Conservation (phyloP, 2,888 invertebrate genomes). For the Fragum sueziense region DNA sequence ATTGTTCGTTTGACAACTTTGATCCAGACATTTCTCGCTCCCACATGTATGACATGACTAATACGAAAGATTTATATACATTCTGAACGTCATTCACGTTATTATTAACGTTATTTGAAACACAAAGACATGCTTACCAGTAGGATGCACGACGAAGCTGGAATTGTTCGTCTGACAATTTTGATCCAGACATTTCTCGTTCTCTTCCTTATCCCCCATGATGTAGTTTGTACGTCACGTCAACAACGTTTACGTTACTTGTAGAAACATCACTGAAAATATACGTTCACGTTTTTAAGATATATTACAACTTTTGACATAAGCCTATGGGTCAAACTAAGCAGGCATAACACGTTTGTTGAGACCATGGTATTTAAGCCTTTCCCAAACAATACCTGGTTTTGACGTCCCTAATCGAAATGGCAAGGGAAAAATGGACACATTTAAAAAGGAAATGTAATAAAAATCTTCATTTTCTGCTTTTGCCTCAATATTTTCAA, state of each 20-base stretch:
- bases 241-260: conserved; percentile 5
- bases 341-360: neutral
- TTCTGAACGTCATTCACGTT: too few relatives aligned
- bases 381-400: neutral
- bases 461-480: neutral
- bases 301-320: too few relatives aligned
- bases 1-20: too few relatives aligned
- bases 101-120: too few relatives aligned
- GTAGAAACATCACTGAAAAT: conserved; percentile 15
- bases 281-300: too few relatives aligned
- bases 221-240: neutral
- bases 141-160: conserved; percentile 38
- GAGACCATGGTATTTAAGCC: neutral
- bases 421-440: too few relatives aligned
- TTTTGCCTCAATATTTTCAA: neutral
- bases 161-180: conserved; percentile 34
- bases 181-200: conserved; percentile 34
- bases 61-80: too few relatives aligned
- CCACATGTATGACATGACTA: too few relatives aligned
- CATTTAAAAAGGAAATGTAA: too few relatives aligned
- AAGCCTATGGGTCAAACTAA: too few relatives aligned
- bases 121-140: too few relatives aligned
- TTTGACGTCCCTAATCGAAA: neutral
- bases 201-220: conserved; percentile 46
- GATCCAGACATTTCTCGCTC: too few relatives aligned